phyloP scores from a whole-genome alignment of 2,797 vertebrate genomes.

The Halcyon leucocephala region DNA sequence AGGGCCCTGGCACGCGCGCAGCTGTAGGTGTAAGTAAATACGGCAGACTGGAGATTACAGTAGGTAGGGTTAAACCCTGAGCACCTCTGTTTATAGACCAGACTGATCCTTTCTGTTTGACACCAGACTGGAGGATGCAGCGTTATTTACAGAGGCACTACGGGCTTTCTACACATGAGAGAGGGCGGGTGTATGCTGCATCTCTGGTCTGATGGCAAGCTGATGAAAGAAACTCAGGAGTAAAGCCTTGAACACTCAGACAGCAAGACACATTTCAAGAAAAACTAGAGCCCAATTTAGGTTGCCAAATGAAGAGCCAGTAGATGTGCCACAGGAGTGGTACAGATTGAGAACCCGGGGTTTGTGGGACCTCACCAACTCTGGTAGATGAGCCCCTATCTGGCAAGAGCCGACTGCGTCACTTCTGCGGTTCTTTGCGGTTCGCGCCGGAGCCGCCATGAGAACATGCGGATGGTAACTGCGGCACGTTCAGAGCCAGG shows the following conservation, averaged over 20 bases:
- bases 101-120: neutral
- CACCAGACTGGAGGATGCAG: neutral
- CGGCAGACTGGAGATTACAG: neutral
- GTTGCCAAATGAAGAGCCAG: neutral
- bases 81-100: neutral
- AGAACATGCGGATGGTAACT: neutral
- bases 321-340: fast-evolving
- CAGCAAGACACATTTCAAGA: neutral
- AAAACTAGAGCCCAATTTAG: neutral
- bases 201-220: fast-evolving
- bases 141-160: neutral
- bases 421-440: fast-evolving
- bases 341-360: fast-evolving
- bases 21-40: neutral
- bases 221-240: fast-evolving
- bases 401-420: neutral
- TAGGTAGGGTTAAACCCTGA: neutral
- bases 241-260: fast-evolving
- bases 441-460: neutral
- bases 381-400: fast-evolving
- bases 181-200: neutral
- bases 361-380: neutral
- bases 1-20: neutral
- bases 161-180: fast-evolving
- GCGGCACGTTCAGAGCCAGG: neutral